Evolutionary conservation across 2,113 vertebrate species (phyloP), one percentile per base, ranked within the genome.

Genomic region (Castor canadensis): DNA sequence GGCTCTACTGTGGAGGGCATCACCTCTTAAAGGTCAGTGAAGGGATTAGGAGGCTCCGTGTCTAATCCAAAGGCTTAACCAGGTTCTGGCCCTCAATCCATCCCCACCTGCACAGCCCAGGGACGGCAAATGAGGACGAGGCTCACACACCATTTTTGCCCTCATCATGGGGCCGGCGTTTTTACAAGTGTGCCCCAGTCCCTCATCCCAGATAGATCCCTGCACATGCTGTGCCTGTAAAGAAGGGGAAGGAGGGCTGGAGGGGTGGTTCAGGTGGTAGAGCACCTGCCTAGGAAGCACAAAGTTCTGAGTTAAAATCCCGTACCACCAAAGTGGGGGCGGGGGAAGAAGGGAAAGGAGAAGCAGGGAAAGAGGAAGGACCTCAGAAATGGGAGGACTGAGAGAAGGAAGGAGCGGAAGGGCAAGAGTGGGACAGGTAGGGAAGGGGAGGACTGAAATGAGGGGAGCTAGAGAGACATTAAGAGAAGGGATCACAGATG

Each of bases 61-160:
- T 94, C 96, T 98, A 97, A 97, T 98, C 97, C 91, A 28, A 91
- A 90, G 64, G 96, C 43, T 97, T 97, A 97, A 94, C 92, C 32
- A 75, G 93, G 88, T 85, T 92, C 90, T 85, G 93, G 86, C 91
- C 82, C 62, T 9, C 66, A 91, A 85, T 95, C 73, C 9, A 30
- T 66, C 86, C 67, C 86, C 20, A 77, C 92, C 85, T 88, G 86
- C 62, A 72, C 45, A 49, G 89, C 77, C 7, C 93, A 62, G 89
- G 73, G 67, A 69, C 28, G 1, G 47, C 22, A 38, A 96, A 91
- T 71, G 60, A 95, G 93, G 71, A 89, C 58, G 4, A 87, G 62
- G 19, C 64, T 52, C 43, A 52, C 77, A 66, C 86, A 64, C 49
- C 79, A 89, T 85, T 88, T 92, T 60, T 93, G 87, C 26, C 49